Evolutionary conservation across 2,113 vertebrate species (phyloP).

Genomic region (Cyprinus carpio): DNA sequence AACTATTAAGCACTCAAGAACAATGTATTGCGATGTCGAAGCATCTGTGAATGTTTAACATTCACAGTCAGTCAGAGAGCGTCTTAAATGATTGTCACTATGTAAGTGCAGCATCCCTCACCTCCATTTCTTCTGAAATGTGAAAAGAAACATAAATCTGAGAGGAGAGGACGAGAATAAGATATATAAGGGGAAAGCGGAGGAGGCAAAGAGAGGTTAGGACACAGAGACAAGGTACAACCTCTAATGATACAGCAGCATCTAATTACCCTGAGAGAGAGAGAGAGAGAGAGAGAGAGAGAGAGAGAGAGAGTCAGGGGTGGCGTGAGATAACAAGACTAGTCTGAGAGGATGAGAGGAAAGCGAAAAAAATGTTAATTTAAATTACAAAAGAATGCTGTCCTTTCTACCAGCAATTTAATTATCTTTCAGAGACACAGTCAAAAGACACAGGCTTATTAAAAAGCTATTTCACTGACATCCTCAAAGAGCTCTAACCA

Average conservation of each 20-base stretch:
- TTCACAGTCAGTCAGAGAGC: not conserved
- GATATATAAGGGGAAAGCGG: constrained; percentile 48
- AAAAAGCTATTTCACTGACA: constrained; percentile 83
- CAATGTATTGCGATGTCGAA: not conserved
- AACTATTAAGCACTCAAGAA: too few species aligned
- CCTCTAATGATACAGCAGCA: constrained; percentile 67
- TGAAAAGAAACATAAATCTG: constrained; percentile 8
- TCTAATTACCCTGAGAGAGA: constrained; percentile 74
- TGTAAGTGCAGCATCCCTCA: too few species aligned
- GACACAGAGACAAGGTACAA: constrained; percentile 33
- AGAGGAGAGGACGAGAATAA: constrained; percentile 12
- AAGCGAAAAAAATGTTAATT: constrained; percentile 72
- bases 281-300: constrained; percentile 62
- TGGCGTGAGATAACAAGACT: constrained; percentile 12
- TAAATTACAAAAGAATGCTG: constrained; percentile 83
- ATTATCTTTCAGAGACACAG: constrained; percentile 78
- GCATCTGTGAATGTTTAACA: not conserved
- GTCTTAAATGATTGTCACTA: not conserved
- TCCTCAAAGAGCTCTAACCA: constrained; percentile 75
- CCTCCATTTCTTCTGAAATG: not conserved
- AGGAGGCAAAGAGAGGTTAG: constrained; percentile 64
- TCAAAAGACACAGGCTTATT: constrained; percentile 81
- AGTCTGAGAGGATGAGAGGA: constrained; percentile 34
- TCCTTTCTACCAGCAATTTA: constrained; percentile 78
- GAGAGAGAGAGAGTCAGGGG: constrained; percentile 33